Percentiles rank a stretch among this genome's conserved stretches.
These are phyloP conservation scores for Terrapene triunguis DNA, from an alignment of 2,113 vertebrate genomes.

Conservation along the genomic window DNA sequence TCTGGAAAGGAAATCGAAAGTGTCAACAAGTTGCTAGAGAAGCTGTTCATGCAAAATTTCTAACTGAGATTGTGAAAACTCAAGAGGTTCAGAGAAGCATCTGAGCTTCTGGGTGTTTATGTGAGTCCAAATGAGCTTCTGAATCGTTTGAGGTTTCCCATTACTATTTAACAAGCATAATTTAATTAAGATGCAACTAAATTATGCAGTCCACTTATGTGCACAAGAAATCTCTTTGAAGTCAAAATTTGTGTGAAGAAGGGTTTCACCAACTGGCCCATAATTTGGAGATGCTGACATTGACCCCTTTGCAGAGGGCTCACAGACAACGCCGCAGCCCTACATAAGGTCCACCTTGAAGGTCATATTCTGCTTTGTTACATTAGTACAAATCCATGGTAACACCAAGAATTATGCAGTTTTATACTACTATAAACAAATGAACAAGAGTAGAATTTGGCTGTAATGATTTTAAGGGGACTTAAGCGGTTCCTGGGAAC, in stretches of 20 bases:
- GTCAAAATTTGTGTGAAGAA: background rate
- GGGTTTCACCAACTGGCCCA: slow-evolving; percentile 58
- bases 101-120: slow-evolving; percentile 50
- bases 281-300: slow-evolving; percentile 47
- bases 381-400: background rate
- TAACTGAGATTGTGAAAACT: background rate
- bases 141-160: slow-evolving; percentile 52
- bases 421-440: accelerated
- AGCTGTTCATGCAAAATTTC: slow-evolving; percentile 13
- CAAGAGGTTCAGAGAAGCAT: slow-evolving; percentile 27
- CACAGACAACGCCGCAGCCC: background rate
- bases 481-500: background rate
- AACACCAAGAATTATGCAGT: background rate
- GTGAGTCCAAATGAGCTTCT: slow-evolving; percentile 54
- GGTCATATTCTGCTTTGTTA: background rate
- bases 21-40: background rate
- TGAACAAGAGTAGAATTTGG: background rate
- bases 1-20: background rate
- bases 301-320: slow-evolving; percentile 16
- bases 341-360: background rate
- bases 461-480: background rate
- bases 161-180: slow-evolving; percentile 53
- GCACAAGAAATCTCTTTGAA: background rate
- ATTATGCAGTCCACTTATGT: slow-evolving; percentile 68
- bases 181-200: slow-evolving; percentile 59